A percentile compares a stretch with the other conserved stretches of the same genome.
Conservation (phyloP, 2,113 vertebrate genomes). For the Dromiciops gliroides region DNA sequence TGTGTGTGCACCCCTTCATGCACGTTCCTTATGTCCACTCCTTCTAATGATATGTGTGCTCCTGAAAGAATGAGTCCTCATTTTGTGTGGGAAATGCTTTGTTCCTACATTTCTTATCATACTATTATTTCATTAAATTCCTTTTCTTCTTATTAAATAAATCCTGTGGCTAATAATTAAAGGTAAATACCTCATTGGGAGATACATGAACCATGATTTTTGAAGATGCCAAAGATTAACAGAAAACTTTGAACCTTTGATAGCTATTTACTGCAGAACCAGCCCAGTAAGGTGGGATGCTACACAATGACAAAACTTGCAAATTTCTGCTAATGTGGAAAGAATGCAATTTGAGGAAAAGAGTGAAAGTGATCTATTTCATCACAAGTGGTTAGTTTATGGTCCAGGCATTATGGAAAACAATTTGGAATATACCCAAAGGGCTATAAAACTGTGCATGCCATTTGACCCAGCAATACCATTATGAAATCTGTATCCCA, state of each 20-base stretch:
- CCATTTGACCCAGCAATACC: too few species aligned
- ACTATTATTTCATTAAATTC: not conserved
- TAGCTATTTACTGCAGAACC: too few species aligned
- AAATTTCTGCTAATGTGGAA: not conserved
- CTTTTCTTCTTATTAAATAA: not conserved
- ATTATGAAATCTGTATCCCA: too few species aligned
- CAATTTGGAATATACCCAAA: too few species aligned
- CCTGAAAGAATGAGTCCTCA: not conserved
- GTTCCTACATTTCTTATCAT: not conserved
- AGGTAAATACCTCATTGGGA: too few species aligned
- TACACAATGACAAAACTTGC: not conserved
- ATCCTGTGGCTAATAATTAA: not conserved
- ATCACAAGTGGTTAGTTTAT: not conserved
- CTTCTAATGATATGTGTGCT: not conserved
- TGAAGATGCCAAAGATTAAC: too few species aligned
- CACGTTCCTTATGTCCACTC: not conserved
- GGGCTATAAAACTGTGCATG: too few species aligned
- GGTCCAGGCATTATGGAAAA: too few species aligned
- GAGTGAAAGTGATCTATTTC: slow-evolving; percentile 12
- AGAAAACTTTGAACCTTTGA: too few species aligned
- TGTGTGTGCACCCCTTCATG: not conserved
- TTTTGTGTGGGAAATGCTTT: not conserved
- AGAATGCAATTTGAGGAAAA: not conserved
- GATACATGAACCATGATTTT: too few species aligned
- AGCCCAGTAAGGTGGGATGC: too few species aligned